Evolutionary conservation across 1,140 invertebrate species (phyloP).

Genomic region (Formica exsecta): DNA sequence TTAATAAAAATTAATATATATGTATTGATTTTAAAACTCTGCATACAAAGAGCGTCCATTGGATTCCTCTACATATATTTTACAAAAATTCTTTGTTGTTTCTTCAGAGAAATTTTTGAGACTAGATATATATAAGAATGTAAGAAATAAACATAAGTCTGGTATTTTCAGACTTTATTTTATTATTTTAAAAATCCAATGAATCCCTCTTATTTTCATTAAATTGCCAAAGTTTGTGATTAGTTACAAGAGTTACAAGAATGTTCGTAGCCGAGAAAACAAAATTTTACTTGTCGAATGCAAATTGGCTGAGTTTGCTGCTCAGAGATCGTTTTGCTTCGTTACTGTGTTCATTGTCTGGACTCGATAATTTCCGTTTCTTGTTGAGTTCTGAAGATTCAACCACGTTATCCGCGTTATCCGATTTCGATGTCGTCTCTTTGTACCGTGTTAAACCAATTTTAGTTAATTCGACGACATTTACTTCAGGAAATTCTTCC

Average conservation of each 20-base stretch:
- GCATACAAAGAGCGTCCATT: neutral
- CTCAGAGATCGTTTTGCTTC: conserved; percentile 74
- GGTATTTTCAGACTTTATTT: neutral
- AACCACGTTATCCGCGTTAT: neutral
- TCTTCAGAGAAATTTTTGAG: neutral
- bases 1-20: conserved; percentile 46
- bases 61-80: neutral
- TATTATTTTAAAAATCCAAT: neutral
- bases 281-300: conserved; percentile 68
- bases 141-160: neutral
- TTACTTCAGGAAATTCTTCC: conserved; percentile 87
- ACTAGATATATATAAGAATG: conserved; percentile 36
- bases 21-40: conserved; percentile 18
- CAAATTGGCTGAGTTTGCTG: conserved; percentile 74
- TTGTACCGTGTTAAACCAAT: conserved; percentile 87
- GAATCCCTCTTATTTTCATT: neutral
- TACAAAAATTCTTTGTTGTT: neutral
- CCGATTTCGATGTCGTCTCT: conserved; percentile 67
- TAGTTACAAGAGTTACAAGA: neutral
- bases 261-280: conserved; percentile 7
- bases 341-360: conserved; percentile 59
- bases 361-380: conserved; percentile 79
- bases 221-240: neutral
- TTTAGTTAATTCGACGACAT: conserved; percentile 87
- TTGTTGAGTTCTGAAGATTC: conserved; percentile 67